Evolutionary conservation across 2,797 vertebrate genomes (phyloP), one percentile per base, ranked within the genome.

Genomic region (Triplophysa yarkandensis): DNA sequence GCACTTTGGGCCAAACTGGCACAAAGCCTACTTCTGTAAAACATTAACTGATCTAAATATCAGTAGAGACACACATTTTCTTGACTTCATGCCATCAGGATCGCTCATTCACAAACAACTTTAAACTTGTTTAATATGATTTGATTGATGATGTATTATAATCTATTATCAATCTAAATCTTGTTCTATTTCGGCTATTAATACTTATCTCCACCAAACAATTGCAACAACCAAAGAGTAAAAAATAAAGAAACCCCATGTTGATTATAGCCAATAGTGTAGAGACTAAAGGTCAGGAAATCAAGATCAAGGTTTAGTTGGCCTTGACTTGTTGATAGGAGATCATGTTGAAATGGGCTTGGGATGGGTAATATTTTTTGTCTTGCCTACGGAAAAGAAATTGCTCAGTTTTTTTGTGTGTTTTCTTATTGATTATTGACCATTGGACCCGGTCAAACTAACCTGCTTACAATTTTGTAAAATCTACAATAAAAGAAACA

Each of bases 301-400:
- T 14, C 32, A 11, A 2, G 17, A 64, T 52, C 17, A 23, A 19
- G 3, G 32, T 58, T 48, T 34, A 8, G 44, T 17, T 36, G 5
- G 8, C 34, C 30, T 68, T 68, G 57, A 55, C 28, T 4, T 3
- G 28, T 13, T 27, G 62, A 66, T 27, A 43, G 9, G 60, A 60
- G 28, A 43, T 74, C 48, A 76, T 58, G n/a, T 2, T 27, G 71
- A 34, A n/a, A 28, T 19, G 13, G 5, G 48, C 32, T 16, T 7
- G 11, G 13, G n/a, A 23, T 10, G 23, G 0, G 21, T 50, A 3
- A 52, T 23, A 1, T 1, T n/a, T 25, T 52, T 21, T 19, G 19
- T 27, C 13, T 0, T 27, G 11, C 27, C 21, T 48, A 21, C 21
- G 46, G 19, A 1, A 21, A 50, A 8, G 2, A 8, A 50, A 19